Conservation (phyloP, 2,113 vertebrate species). For the Galemys pyrenaicus region DNA sequence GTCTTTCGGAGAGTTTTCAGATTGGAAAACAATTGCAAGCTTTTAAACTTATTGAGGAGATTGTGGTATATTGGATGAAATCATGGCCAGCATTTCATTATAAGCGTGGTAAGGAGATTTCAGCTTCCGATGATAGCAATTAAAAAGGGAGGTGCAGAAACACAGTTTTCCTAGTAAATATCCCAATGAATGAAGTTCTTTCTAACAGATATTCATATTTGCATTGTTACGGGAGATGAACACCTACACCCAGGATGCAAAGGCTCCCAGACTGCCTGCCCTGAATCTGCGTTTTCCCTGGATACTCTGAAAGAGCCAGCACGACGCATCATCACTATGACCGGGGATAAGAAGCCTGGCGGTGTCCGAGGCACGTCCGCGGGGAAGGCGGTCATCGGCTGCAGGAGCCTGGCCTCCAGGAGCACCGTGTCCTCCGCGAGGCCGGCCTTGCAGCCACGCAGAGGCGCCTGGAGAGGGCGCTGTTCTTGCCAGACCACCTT, state of each 20-base stretch:
- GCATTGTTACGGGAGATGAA: not conserved
- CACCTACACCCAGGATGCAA: not conserved
- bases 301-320: not conserved
- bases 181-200: not conserved
- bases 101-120: slow-evolving; percentile 40
- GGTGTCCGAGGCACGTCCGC: too few species aligned
- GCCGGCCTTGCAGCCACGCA: not conserved
- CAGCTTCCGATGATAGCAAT: not conserved
- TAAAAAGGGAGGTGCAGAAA: not conserved
- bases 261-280: not conserved
- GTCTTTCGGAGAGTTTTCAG: not conserved
- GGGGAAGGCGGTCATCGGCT: too few species aligned
- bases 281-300: not conserved
- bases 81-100: not conserved
- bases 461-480: not conserved
- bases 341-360: not conserved
- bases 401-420: too few species aligned
- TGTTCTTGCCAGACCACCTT: not conserved
- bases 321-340: not conserved
- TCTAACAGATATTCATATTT: not conserved
- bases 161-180: not conserved
- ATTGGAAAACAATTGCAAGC: not conserved
- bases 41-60: not conserved
- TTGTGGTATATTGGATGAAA: slow-evolving; percentile 10
- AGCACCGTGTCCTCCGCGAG: not conserved